Evolutionary conservation across 2,113 vertebrate genomes (phyloP).

Genomic region (Heterocephalus glaber): DNA sequence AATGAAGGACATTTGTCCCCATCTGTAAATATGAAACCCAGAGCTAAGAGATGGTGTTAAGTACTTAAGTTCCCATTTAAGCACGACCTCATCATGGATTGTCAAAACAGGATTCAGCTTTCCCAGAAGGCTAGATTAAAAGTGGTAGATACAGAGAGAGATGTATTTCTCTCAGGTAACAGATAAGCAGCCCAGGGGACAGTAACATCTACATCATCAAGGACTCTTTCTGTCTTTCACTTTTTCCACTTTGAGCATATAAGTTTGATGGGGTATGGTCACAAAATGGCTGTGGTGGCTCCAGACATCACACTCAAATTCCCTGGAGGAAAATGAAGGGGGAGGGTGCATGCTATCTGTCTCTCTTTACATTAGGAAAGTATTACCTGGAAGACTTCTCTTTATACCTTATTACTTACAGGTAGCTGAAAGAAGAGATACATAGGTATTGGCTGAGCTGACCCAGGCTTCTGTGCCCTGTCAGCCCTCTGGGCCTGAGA

Average conservation of each 20-base stretch:
- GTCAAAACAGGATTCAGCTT: neutral
- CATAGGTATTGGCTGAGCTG: neutral
- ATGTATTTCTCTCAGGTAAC: neutral
- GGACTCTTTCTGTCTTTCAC: neutral
- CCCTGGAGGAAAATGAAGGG: neutral
- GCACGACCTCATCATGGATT: neutral
- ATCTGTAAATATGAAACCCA: neutral
- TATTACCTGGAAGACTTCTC: neutral
- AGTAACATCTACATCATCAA: neutral
- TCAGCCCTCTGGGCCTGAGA: neutral
- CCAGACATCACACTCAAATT: neutral
- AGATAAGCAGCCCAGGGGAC: no score
- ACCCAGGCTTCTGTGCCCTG: no score
- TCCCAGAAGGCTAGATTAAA: neutral
- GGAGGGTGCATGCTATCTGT: neutral
- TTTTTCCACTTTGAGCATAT: neutral
- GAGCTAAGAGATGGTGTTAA: neutral
- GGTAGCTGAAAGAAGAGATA: neutral
- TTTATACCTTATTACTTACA: neutral
- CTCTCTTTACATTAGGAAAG: neutral
- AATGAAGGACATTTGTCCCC: neutral
- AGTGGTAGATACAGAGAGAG: neutral
- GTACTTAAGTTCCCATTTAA: neutral
- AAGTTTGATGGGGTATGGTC: neutral
- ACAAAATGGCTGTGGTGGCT: conserved; percentile 10